Evolutionary conservation across 2,113 vertebrate genomes (phyloP).

Genomic region (Psephotus haematonotus): DNA sequence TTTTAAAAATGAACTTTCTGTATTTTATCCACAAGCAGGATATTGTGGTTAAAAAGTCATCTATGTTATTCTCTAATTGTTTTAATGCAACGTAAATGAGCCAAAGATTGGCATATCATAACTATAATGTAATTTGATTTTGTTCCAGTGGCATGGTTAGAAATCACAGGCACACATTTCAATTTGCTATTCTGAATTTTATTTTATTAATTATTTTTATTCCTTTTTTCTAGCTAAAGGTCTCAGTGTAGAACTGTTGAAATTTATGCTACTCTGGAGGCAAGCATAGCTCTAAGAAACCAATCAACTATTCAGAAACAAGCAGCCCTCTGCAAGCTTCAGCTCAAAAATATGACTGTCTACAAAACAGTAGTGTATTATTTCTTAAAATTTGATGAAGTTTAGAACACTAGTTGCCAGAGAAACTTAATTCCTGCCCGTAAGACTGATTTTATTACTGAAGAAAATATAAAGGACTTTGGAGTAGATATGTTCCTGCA

Average conservation of each 20-base stretch:
- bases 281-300: background rate
- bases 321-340: background rate
- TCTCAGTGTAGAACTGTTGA: background rate
- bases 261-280: background rate
- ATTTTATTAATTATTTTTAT: background rate
- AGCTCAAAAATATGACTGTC: background rate
- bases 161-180: background rate
- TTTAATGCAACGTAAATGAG: background rate
- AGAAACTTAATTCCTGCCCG: background rate
- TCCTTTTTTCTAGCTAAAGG: background rate
- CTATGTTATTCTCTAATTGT: background rate
- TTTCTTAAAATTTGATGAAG: background rate
- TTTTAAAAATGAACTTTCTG: background rate
- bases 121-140: background rate
- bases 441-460: background rate
- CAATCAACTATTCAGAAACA: background rate
- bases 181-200: background rate
- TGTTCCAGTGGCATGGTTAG: background rate
- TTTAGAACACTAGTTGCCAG: background rate
- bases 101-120: background rate
- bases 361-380: background rate
- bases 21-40: background rate
- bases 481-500: background rate
- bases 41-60: background rate
- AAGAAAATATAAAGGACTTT: background rate